A percentile compares a stretch with the other conserved stretches of the same genome.
phyloP scores from a whole-genome alignment of 2,797 vertebrate genomes.

The Alca torda region DNA sequence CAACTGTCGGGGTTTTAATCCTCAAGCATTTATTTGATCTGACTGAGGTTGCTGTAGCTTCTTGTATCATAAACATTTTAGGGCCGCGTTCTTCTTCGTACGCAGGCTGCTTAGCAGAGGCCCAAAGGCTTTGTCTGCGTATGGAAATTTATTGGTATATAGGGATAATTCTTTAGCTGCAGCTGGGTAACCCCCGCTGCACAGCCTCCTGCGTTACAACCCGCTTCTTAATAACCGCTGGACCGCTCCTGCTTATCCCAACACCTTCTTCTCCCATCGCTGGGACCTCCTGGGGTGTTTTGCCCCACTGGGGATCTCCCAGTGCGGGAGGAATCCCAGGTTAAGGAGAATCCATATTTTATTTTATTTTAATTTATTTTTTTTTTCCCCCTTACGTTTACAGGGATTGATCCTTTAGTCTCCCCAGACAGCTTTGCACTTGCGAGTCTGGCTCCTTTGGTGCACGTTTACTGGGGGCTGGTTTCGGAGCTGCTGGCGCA shows the following conservation, averaged over 20 bases:
- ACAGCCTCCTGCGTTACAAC: background rate
- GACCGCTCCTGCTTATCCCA: background rate
- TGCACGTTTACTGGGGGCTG: background rate
- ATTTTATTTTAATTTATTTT: background rate
- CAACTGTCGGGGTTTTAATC: conserved; percentile 13
- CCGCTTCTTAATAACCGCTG: background rate
- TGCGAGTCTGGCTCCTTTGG: background rate
- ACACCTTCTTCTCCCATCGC: accelerated
- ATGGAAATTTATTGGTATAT: background rate
- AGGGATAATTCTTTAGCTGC: background rate
- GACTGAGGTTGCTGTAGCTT: conserved; percentile 24
- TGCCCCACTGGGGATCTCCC: background rate
- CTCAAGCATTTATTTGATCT: background rate
- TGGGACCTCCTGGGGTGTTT: background rate
- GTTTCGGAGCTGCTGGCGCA: background rate
- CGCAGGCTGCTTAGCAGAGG: background rate
- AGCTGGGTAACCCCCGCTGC: background rate
- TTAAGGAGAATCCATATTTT: background rate
- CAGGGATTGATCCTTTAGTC: background rate
- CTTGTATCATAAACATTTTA: conserved; percentile 40
- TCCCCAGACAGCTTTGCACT: conserved; percentile 1
- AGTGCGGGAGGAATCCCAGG: background rate
- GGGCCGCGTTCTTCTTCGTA: background rate
- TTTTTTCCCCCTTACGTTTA: background rate
- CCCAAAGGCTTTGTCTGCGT: background rate